Base-by-base conservation (phyloP, 92 coral and sea anemone species). In the Anthopleura xanthogrammica region DNA sequence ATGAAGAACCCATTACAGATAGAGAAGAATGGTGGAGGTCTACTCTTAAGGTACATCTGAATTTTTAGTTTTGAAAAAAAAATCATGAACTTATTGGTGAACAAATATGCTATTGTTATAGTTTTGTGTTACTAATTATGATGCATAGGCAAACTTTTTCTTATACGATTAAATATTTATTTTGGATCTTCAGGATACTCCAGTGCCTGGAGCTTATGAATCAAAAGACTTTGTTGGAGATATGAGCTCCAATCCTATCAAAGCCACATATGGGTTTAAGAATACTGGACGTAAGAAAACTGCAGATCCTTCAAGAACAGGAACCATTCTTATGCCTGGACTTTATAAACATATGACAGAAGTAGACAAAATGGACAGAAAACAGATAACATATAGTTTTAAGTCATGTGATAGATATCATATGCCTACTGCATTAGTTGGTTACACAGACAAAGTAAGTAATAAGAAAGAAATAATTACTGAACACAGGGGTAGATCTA, bases 11-110 rank as follows among this genome's bases (percentile, higher is more conserved):
- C 19, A 85, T 90, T 42, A 92, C 99, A 76, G 96, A 90, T n/a
- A 92, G 99, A 85, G 99, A 94, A 62, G 94, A 86, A 48, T 96
- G 99, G 99, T 96, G 99, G 99, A 86, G 99, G 77, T 88, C 94
- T 29, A 96, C 99, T 1, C 86, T 96, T 13, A 96, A 94, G 98
- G 99, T 94, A 85, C 36, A 39, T 57, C 13, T 20, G 54, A 9
- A 29, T 41, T n/a, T 41, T 52, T 55, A 13, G 23, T 4, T 22
- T 29, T 29, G 36, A 29, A 29, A 29, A 29, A 0, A 29, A 29
- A 29, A 16, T 43, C 10, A 3, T 76, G 16, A 36, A 16, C 50
- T 46, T 72, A 54, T 54, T 54, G 7, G 50, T 9, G 13, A 54
- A 54, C 58, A 54, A 54, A 54, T 14, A 54, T 54, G 58, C 58